Conservation (phyloP, 1,140 invertebrate genomes). For the Zaprionus tsacasi region DNA sequence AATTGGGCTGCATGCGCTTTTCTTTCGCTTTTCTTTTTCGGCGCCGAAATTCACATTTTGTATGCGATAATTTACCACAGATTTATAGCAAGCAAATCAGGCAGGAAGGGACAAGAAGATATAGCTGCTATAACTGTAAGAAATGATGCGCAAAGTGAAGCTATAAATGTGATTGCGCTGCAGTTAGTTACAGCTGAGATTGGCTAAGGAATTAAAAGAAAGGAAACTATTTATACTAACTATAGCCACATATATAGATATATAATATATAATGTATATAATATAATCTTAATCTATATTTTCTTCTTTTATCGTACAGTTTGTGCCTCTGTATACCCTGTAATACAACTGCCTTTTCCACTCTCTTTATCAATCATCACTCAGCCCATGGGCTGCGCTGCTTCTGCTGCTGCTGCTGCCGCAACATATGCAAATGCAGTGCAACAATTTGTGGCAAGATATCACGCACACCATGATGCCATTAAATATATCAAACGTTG, state of each 20-base stretch:
- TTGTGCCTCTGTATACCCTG: too few relatives aligned
- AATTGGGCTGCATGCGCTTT: slow-evolving; percentile 69
- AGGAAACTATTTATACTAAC: too few relatives aligned
- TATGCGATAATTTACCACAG: slow-evolving; percentile 16
- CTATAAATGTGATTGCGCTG: not conserved
- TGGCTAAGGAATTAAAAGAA: not conserved
- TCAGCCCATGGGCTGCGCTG: not conserved
- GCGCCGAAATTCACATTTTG: not conserved
- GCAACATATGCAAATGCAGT: slow-evolving; percentile 25
- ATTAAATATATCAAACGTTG: slow-evolving; percentile 62
- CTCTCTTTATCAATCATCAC: not conserved
- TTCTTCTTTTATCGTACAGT: too few relatives aligned
- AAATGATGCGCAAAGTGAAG: not conserved
- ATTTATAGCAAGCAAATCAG: slow-evolving; percentile 53
- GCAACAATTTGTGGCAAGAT: slow-evolving; percentile 55
- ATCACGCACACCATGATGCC: slow-evolving; percentile 35
- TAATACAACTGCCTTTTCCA: not conserved
- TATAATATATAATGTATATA: too few relatives aligned
- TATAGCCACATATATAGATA: too few relatives aligned
- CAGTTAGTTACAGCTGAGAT: not conserved
- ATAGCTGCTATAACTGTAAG: not conserved
- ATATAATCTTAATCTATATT: too few relatives aligned
- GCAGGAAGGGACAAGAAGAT: slow-evolving; percentile 2
- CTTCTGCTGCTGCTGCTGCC: slow-evolving; percentile 36
- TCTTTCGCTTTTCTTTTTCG: not conserved